Conservation (phyloP, 1,140 invertebrate genomes). For the Homalodisca vitripennis region DNA sequence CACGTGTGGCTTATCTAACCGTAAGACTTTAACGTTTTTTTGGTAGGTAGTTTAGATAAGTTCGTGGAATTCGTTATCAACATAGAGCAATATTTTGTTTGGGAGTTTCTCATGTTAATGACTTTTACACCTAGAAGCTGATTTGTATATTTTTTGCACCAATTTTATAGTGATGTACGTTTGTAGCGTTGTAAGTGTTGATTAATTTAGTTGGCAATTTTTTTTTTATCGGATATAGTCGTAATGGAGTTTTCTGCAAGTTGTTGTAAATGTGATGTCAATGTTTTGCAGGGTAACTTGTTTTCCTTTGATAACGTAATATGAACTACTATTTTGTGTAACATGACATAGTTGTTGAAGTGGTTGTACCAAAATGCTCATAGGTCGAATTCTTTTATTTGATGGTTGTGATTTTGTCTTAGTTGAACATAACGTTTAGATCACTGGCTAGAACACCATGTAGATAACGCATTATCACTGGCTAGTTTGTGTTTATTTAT, state of each 20-base stretch:
- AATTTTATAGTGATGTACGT: no score
- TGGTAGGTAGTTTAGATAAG: neutral
- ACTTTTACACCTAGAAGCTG: no score
- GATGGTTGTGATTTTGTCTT: constrained; percentile 20
- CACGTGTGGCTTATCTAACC: constrained; percentile 15
- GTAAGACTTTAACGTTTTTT: neutral
- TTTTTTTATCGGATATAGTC: neutral
- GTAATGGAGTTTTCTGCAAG: neutral
- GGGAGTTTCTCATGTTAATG: no score
- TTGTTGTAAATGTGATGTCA: constrained; percentile 21
- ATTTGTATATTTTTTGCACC: constrained; percentile 4
- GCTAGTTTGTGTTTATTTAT: constrained; percentile 16
- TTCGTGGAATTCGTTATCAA: neutral
- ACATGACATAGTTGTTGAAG: neutral
- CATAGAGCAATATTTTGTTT: neutral
- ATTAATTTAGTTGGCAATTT: neutral
- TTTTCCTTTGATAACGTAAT: neutral
- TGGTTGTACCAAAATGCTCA: constrained; percentile 22
- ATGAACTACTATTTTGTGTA: constrained; percentile 19
- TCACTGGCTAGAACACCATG: constrained; percentile 8
- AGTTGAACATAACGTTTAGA: neutral
- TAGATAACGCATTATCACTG: constrained; percentile 1
- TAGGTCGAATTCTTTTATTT: constrained; percentile 6
- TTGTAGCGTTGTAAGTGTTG: neutral
- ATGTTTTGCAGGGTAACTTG: constrained; percentile 13